These are phyloP conservation scores for Heterotilapia buettikoferi DNA, from an alignment of 2,113 vertebrate species.

Conservation along the genomic window DNA sequence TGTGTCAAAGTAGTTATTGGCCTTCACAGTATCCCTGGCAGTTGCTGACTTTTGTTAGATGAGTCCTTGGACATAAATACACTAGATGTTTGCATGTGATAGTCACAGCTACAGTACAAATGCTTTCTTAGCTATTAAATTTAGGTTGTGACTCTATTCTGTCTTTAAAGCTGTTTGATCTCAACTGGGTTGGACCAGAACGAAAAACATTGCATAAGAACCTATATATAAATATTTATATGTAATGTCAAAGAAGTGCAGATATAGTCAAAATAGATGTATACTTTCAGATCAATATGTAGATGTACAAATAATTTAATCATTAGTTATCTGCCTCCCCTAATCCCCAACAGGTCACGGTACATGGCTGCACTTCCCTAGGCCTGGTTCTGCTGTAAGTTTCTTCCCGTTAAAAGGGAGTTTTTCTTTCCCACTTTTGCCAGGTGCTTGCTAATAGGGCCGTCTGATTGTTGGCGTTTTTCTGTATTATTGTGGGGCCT, in stretches of 20 bases:
- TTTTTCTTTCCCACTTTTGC: not conserved
- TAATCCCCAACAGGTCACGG: not conserved
- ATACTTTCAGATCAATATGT: not conserved
- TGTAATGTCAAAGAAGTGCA: not conserved
- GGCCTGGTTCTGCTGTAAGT: not conserved
- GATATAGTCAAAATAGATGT: not conserved
- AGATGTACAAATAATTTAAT: not conserved
- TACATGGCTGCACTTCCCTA: not conserved
- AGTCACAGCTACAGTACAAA: not conserved
- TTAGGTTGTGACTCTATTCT: not conserved
- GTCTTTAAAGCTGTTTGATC: not conserved
- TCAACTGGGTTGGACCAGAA: not conserved
- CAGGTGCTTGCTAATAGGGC: not conserved
- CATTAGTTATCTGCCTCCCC: not conserved
- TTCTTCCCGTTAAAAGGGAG: not conserved
- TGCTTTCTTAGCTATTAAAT: not conserved
- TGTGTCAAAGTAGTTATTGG: not conserved
- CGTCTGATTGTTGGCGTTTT: not conserved
- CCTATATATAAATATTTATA: not conserved
- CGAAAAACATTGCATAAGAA: not conserved
- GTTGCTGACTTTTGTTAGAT: not conserved
- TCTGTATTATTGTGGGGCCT: not conserved
- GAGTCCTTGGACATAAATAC: not conserved
- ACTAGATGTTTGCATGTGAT: not conserved
- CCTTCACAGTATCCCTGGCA: not conserved